phyloP scores from a whole-genome alignment of 1,140 invertebrate genomes.

The Trichonephila clavata region DNA sequence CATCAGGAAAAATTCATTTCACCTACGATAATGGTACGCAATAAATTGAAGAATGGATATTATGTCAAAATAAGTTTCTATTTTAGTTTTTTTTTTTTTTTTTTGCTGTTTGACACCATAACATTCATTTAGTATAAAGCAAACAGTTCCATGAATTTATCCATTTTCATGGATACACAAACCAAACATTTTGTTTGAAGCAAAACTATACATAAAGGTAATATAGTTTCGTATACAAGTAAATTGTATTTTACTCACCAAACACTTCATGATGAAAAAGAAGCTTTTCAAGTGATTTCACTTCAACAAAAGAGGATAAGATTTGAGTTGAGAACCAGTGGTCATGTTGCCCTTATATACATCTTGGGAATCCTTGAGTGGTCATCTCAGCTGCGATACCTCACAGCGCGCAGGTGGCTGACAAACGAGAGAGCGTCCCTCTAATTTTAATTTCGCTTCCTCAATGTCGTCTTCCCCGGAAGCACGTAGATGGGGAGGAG shows the following conservation, averaged over 20 bases:
- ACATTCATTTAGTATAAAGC: no score
- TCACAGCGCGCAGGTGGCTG: neutral
- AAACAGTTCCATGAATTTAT: no score
- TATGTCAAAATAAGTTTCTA: no score
- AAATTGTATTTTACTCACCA: neutral
- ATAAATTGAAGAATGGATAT: no score
- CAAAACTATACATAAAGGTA: no score
- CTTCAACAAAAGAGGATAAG: neutral
- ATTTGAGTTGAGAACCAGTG: neutral
- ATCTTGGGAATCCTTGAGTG: neutral
- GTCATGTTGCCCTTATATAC: neutral
- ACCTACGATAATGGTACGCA: no score
- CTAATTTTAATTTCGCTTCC: conserved; percentile 1
- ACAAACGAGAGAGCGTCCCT: neutral
- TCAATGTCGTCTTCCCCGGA: neutral
- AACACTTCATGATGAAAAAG: neutral
- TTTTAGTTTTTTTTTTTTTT: no score
- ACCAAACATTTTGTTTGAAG: no score
- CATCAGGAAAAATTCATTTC: no score
- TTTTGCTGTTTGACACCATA: no score
- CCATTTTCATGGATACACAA: no score
- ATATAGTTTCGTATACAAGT: no score
- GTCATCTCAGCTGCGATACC: neutral
- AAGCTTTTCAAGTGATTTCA: neutral
- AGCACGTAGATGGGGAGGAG: neutral